A percentile compares a stretch with the other conserved stretches of the same genome.
Conservation (phyloP, 1,140 invertebrate species). For the Trichonephila clavipes region DNA sequence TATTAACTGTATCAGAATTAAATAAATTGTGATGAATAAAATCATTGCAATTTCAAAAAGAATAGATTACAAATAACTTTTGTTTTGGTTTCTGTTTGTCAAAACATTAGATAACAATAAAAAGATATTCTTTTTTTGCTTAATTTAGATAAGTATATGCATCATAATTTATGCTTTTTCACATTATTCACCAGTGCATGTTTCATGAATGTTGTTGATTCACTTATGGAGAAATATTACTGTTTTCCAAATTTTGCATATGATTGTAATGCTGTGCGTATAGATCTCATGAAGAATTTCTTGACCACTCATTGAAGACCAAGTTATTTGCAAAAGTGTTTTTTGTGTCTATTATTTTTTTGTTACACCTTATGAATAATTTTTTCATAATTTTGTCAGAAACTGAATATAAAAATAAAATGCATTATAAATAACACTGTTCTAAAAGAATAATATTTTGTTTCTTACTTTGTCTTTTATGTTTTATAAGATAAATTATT, state of each 20-base stretch:
- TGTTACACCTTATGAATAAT: too few species aligned
- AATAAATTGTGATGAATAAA: too few species aligned
- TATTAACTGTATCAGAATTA: neutral
- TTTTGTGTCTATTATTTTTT: too few species aligned
- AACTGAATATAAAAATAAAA: too few species aligned
- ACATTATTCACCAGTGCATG: slow-evolving; percentile 3
- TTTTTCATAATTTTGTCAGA: too few species aligned
- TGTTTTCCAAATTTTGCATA: slow-evolving; percentile 1
- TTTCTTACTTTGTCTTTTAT: too few species aligned
- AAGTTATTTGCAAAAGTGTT: too few species aligned
- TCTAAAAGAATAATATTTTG: too few species aligned
- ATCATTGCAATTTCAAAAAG: too few species aligned
- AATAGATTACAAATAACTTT: neutral
- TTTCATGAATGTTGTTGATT: neutral
- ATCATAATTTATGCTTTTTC: slow-evolving; percentile 4
- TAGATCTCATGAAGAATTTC: slow-evolving; percentile 13
- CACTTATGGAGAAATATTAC: neutral
- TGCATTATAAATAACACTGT: too few species aligned
- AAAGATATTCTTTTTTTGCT: neutral
- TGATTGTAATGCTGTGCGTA: slow-evolving; percentile 14
- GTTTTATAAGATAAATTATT: too few species aligned
- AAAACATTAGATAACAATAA: neutral
- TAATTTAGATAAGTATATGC: neutral
- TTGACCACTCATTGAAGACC: neutral
- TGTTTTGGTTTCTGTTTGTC: neutral